phyloP scores from a whole-genome alignment of 2,888 invertebrate species.

The Aphodius sticticus region DNA sequence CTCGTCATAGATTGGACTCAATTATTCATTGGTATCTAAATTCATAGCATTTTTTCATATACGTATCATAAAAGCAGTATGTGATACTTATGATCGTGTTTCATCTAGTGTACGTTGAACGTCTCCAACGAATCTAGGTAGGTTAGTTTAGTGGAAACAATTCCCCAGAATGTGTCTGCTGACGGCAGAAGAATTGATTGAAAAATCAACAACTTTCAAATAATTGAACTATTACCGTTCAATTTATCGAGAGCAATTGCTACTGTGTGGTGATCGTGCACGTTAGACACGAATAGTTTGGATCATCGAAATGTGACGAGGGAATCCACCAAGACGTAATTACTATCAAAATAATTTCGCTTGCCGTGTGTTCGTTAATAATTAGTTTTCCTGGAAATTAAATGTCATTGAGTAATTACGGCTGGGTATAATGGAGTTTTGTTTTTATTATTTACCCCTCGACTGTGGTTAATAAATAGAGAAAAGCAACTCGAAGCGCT shows the following conservation, averaged over 20 bases:
- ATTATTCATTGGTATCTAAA: no score
- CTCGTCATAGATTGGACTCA: no score
- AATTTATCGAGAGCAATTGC: background rate
- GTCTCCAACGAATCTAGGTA: background rate
- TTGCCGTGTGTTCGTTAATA: background rate
- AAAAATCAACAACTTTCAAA: background rate
- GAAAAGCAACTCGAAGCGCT: no score
- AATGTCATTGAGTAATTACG: background rate
- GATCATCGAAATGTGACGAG: background rate
- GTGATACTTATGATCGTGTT: no score
- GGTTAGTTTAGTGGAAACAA: background rate
- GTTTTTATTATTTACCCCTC: background rate
- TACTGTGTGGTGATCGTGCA: background rate
- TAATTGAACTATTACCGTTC: background rate
- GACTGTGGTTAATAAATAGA: no score
- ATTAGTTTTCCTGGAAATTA: slow-evolving; percentile 4
- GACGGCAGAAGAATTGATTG: background rate
- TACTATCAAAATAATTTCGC: background rate
- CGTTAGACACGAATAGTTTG: background rate
- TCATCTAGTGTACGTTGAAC: no score
- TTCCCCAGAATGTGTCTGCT: background rate
- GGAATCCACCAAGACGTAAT: background rate
- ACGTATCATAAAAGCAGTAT: no score
- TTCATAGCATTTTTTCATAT: no score
- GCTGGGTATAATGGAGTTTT: background rate